A percentile compares a stretch with the other conserved stretches of the same genome.
These are phyloP conservation scores for Meleagris gallopavo DNA, from an alignment of 2,113 vertebrate species.

Conservation along the genomic window DNA sequence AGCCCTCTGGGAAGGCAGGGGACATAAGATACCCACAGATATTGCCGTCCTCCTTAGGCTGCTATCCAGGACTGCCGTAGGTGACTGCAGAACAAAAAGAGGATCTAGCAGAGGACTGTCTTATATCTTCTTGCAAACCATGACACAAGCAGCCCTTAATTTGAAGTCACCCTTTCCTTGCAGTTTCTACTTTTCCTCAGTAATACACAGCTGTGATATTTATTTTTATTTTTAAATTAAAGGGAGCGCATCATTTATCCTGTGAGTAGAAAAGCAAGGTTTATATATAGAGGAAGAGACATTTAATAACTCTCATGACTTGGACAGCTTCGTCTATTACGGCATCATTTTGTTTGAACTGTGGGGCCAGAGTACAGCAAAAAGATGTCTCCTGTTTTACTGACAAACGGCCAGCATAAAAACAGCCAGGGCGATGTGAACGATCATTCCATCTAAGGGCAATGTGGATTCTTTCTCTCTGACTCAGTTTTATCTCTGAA, in stretches of 20 bases:
- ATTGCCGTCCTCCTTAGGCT: not conserved
- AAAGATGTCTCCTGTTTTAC: slow-evolving; percentile 5
- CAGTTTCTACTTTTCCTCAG: not conserved
- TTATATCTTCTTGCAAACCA: not conserved
- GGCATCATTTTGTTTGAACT: slow-evolving; percentile 18
- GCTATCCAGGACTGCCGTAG: not conserved
- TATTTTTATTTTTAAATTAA: not conserved
- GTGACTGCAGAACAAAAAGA: not conserved
- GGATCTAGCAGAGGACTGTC: not conserved
- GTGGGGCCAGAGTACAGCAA: not conserved
- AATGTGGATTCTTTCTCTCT: slow-evolving; percentile 4
- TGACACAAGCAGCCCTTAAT: fast-evolving
- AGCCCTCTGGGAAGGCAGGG: not conserved
- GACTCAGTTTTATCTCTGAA: slow-evolving; percentile 49
- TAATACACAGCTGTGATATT: not conserved
- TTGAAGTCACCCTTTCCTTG: not conserved
- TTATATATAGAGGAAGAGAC: not conserved
- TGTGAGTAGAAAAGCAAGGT: not conserved
- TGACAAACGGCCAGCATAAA: slow-evolving; percentile 18
- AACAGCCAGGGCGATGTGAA: not conserved
- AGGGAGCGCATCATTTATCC: not conserved
- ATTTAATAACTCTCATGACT: not conserved
- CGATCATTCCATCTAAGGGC: slow-evolving; percentile 34
- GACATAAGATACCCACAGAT: fast-evolving
- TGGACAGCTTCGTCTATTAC: not conserved